Percentiles rank a stretch among this genome's conserved stretches.
Evolutionary conservation across 2,113 vertebrate species (phyloP).

Genomic region (Stictonetta naevosa): DNA sequence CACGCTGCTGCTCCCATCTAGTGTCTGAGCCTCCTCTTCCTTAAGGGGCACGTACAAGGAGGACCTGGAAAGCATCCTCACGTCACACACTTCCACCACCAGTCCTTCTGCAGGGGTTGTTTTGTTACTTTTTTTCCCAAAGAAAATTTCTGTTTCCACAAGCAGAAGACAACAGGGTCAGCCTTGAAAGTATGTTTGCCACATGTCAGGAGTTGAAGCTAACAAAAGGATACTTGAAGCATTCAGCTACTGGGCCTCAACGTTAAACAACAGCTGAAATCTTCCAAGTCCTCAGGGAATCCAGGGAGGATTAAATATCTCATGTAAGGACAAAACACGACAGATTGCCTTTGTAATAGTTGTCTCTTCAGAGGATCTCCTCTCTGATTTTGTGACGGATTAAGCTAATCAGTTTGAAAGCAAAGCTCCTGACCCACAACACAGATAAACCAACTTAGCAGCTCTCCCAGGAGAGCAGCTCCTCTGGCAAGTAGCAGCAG

Average conservation of each 20-base stretch:
- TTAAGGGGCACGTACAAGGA: too few species aligned
- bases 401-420: neutral
- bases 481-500: neutral
- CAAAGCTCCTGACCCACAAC: neutral
- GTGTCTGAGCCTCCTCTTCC: neutral
- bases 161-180: neutral
- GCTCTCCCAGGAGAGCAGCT: neutral
- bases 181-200: neutral
- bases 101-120: neutral
- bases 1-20: neutral
- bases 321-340: neutral
- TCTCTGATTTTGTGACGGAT: neutral
- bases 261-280: neutral
- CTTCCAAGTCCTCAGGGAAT: neutral
- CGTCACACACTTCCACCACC: neutral
- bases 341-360: neutral
- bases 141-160: neutral
- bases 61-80: neutral
- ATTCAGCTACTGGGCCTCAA: neutral
- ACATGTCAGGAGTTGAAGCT: fast-evolving
- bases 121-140: fast-evolving
- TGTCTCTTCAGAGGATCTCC: neutral
- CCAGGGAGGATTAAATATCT: neutral
- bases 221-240: neutral
- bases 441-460: neutral